Evolutionary conservation across 2,888 invertebrate genomes (phyloP).

Genomic region (Platycnemis pennipes): DNA sequence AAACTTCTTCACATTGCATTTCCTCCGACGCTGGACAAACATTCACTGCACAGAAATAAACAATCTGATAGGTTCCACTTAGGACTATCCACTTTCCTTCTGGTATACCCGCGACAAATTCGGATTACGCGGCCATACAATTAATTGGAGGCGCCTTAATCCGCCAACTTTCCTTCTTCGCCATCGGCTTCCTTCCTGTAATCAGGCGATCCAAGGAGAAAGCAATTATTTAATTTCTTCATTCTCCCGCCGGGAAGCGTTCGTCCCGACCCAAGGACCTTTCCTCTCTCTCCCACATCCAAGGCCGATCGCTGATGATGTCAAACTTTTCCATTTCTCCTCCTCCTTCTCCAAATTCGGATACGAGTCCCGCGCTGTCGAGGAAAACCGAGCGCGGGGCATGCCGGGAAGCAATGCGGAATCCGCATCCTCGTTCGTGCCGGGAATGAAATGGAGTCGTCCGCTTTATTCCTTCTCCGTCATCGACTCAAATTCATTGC

Average conservation of each 20-base stretch:
- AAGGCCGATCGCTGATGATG: neutral
- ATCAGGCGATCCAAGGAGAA: neutral
- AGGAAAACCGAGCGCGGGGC: neutral
- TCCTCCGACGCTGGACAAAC: too few relatives aligned
- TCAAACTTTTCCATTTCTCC: constrained; percentile 24
- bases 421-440: neutral
- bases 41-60: too few relatives aligned
- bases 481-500: too few relatives aligned
- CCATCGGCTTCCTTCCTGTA: neutral
- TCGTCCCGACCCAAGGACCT: neutral
- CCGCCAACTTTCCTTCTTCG: neutral
- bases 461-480: too few relatives aligned
- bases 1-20: too few relatives aligned
- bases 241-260: neutral
- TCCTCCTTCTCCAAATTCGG: neutral
- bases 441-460: too few relatives aligned
- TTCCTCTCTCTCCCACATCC: neutral
- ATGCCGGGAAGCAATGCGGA: neutral
- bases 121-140: too few relatives aligned
- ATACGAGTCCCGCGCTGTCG: neutral
- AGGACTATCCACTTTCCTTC: too few relatives aligned
- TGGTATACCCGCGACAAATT: too few relatives aligned
- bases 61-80: too few relatives aligned
- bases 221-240: constrained; percentile 31
- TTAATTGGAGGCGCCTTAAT: neutral